Evolutionary conservation across 2,797 vertebrate species (phyloP).

Genomic region (Acanthopagrus latus): DNA sequence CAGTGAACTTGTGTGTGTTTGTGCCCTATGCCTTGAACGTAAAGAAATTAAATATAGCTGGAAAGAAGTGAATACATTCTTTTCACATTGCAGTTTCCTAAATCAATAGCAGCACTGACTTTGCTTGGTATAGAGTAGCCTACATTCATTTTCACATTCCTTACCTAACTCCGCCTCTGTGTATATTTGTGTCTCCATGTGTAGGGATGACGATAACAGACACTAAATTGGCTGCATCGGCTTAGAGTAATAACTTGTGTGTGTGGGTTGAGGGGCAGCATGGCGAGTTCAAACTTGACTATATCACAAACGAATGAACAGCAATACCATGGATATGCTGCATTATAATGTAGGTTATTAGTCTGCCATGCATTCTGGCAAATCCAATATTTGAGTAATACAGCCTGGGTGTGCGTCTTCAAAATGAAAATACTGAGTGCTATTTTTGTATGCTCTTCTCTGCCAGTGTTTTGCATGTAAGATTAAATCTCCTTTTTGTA

Average conservation of each 20-base stretch:
- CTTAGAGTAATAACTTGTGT: slow-evolving; percentile 55
- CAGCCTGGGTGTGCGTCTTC: slow-evolving; percentile 15
- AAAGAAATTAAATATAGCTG: neutral
- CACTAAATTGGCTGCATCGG: slow-evolving; percentile 58
- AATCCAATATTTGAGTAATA: slow-evolving; percentile 65
- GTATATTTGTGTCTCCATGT: slow-evolving; percentile 11
- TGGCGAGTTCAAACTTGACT: slow-evolving; percentile 38
- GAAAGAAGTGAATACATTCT: neutral
- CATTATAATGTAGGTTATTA: slow-evolving; percentile 63
- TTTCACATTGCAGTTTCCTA: slow-evolving; percentile 17
- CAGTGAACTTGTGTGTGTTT: neutral
- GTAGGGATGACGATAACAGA: slow-evolving; percentile 41
- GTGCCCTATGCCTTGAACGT: neutral
- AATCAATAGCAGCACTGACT: slow-evolving; percentile 48
- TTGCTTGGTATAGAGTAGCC: neutral
- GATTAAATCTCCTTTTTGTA: slow-evolving; percentile 20
- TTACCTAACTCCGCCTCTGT: slow-evolving; percentile 2
- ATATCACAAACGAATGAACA: slow-evolving; percentile 62
- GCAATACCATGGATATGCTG: slow-evolving; percentile 48
- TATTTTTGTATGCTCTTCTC: slow-evolving; percentile 20
- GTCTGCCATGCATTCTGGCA: slow-evolving; percentile 54
- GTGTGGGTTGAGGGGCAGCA: slow-evolving; percentile 23
- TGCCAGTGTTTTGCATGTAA: slow-evolving; percentile 2
- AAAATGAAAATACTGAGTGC: slow-evolving; percentile 11
- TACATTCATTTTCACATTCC: slow-evolving; percentile 33